Evolutionary conservation across 2,797 vertebrate species (phyloP).

Genomic region (Natrix natrix): DNA sequence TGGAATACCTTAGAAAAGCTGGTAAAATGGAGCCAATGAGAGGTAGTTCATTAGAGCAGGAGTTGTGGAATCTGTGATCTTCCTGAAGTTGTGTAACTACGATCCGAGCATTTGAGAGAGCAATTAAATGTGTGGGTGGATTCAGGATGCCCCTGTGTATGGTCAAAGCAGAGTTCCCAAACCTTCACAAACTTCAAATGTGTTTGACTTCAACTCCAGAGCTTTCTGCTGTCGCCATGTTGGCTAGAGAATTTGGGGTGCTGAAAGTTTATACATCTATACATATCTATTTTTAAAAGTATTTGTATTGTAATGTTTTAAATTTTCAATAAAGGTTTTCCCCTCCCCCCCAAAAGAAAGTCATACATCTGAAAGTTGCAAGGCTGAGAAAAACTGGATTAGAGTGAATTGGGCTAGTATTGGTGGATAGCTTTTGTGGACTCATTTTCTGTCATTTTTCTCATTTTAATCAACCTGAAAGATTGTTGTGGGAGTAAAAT

Average conservation of each 20-base stretch:
- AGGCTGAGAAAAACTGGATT: neutral
- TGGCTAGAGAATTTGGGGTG: neutral
- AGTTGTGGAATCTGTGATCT: neutral
- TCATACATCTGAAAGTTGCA: neutral
- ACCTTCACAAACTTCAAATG: neutral
- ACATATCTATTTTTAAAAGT: too few species aligned
- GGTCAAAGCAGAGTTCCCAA: neutral
- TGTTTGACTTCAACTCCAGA: neutral
- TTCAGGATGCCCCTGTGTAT: neutral
- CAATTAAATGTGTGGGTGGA: neutral
- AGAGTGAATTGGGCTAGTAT: neutral
- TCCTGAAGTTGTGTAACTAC: neutral
- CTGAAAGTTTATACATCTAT: neutral
- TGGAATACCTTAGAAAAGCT: neutral
- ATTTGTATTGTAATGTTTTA: too few species aligned
- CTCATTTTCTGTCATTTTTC: neutral
- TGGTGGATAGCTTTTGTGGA: neutral
- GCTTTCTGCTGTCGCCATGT: neutral
- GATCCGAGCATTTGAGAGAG: neutral
- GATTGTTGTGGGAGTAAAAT: neutral
- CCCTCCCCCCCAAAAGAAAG: neutral
- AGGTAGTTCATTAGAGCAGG: neutral
- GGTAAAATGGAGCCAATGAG: neutral
- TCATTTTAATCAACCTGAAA: neutral
- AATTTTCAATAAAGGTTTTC: too few species aligned